Percentiles rank a stretch among this genome's conserved stretches.
Conservation (phyloP, 2,888 invertebrate genomes). For the Amblyjoppa proteus region DNA sequence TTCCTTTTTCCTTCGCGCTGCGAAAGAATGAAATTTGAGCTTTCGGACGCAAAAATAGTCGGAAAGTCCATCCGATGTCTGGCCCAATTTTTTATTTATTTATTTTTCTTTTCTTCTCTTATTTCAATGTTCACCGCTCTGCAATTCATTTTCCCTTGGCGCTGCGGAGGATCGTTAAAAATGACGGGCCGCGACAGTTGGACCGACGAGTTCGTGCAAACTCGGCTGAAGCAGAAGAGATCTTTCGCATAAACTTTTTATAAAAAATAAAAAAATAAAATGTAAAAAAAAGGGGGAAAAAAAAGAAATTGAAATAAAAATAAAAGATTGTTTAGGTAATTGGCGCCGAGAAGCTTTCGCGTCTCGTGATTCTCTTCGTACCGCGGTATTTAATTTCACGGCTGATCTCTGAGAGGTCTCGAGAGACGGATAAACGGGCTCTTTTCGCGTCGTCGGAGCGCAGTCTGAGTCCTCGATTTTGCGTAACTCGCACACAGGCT, state of each 20-base stretch:
- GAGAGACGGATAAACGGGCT: conserved; percentile 32
- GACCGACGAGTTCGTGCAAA: conserved; percentile 30
- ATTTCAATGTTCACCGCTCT: neutral
- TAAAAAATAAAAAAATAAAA: no score
- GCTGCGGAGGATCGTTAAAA: conserved; percentile 49
- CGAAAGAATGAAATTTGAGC: neutral
- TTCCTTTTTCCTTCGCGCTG: conserved; percentile 2
- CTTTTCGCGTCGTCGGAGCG: conserved; percentile 7
- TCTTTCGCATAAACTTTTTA: conserved; percentile 1
- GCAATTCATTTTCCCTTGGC: conserved; percentile 11
- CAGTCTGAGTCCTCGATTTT: conserved; percentile 38
- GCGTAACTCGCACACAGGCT: conserved; percentile 27
- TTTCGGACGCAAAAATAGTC: neutral
- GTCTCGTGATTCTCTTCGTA: neutral
- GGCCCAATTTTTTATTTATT: conserved; percentile 1
- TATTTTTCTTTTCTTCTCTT: neutral
- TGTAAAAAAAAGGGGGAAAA: neutral
- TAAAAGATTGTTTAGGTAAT: no score
- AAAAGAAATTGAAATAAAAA: no score
- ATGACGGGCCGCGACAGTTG: conserved; percentile 46
- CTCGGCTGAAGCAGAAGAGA: conserved; percentile 10
- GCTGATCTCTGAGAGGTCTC: conserved; percentile 17
- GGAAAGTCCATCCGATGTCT: conserved; percentile 1
- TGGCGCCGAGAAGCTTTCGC: no score
- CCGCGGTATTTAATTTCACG: conserved; percentile 32